phyloP scores from a whole-genome alignment of 2,797 vertebrate genomes.

The Aselliscus stoliczkanus region DNA sequence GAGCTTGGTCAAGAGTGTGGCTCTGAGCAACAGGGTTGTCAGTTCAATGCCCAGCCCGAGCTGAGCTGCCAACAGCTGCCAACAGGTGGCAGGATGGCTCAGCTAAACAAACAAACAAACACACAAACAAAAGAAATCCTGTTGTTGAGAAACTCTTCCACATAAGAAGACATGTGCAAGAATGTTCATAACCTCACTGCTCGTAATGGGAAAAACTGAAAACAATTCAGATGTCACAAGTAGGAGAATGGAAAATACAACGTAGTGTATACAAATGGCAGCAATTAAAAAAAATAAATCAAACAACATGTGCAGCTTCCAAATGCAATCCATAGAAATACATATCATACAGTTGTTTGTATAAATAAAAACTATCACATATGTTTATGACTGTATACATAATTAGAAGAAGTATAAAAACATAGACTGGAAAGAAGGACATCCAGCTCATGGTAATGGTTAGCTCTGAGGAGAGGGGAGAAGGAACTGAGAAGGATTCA shows the following conservation, averaged over 20 bases:
- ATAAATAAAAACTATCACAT: neutral
- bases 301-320: neutral
- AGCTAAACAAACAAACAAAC: too few species aligned
- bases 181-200: neutral
- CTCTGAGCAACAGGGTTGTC: too few species aligned
- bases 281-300: neutral
- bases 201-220: neutral
- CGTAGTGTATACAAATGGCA: neutral
- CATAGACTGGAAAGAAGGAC: neutral
- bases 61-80: too few species aligned
- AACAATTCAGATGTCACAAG: neutral
- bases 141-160: neutral
- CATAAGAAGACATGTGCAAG: neutral
- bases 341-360: neutral
- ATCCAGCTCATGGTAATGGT: neutral
- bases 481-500: neutral
- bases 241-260: neutral
- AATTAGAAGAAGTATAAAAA: slow-evolving; percentile 33
- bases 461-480: neutral
- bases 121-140: neutral
- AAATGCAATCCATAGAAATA: neutral
- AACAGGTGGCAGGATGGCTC: too few species aligned
- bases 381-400: neutral
- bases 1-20: too few species aligned
- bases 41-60: too few species aligned